Conservation (phyloP, 2,888 invertebrate genomes). For the Timema cristinae region DNA sequence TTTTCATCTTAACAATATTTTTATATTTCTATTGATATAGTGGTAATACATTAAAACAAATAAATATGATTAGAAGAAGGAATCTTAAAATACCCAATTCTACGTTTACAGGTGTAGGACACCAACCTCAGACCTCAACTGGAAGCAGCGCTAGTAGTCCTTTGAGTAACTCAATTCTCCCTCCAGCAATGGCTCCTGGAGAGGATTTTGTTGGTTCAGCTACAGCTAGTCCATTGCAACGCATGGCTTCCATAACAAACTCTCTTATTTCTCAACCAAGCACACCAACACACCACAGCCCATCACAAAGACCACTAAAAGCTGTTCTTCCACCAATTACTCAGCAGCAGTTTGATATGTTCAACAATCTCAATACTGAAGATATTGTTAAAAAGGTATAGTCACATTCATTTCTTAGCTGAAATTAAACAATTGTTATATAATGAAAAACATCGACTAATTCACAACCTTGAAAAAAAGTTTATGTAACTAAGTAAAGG, state of each 20-base stretch:
- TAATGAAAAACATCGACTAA: no score
- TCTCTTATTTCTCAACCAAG: conserved; percentile 89
- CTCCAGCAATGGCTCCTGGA: conserved; percentile 77
- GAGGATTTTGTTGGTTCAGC: conserved; percentile 59
- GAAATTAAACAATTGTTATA: no score
- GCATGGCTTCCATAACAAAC: conserved; percentile 98
- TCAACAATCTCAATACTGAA: conserved; percentile 96
- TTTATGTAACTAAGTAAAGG: no score
- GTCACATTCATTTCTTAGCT: not conserved
- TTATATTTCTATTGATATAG: no score
- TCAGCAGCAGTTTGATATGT: conserved; percentile 97
- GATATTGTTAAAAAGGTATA: conserved; percentile 87
- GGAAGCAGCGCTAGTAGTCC: conserved; percentile 76
- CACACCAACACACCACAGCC: conserved; percentile 77
- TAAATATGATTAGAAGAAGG: no score
- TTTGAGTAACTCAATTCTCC: conserved; percentile 74
- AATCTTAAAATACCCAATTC: no score
- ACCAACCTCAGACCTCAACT: conserved; percentile 16
- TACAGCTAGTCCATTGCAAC: conserved; percentile 88
- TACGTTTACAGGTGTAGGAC: conserved; percentile 13
- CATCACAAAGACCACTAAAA: conserved; percentile 85
- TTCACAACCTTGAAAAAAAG: no score
- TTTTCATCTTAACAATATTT: no score
- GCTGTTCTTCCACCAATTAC: conserved; percentile 97
- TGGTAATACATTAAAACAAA: no score